Base-by-base conservation (phyloP, 2,888 invertebrate genomes). In the Troides oblongomaculatus region DNA sequence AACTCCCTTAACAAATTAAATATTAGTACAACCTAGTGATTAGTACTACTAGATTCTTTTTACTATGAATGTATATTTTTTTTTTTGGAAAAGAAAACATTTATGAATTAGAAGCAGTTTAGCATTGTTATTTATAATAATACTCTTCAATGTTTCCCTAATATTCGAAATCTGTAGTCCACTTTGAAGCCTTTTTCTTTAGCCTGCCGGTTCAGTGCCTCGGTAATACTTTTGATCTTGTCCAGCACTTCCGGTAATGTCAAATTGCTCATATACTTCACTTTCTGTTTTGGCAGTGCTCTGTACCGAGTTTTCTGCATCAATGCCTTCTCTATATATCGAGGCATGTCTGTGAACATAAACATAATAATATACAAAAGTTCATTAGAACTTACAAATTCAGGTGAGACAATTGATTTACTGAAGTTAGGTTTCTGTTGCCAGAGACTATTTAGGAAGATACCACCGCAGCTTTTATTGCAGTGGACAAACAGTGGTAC, bases 151-250 rank as follows among this genome's bases (percentile, higher is more conserved):
- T 23, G 10, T 10, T 73, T 71, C 8, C 74, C 73, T 53, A 82
- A 67, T 25, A 89, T 77, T 36, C 84, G 80, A 46, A 91, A 79
- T 58, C 79, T 86, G 69, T 90, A 91, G 75, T 91, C 90, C 0
- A 91, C 88, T 74, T 83, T 88, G 59, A 85, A 91, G 6, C 90
- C 90, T 72, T 89, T 87, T 53, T 72, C 81, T 71, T 81, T 82
- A 0, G 90, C 90, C 30, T 87, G 75, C 21, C 75, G 71, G 67
- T 84, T 87, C 0, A 90, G 70, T 14, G 79, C 75, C 70, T 74
- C 79, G 0, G 90, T 90, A 6, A 90, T 89, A 0, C 79, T 79
- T 65, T 78, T 85, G 66, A 90, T 85, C 76, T 83, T 89, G 0
- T 80, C 72, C 17, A 88, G 80, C 0, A 89, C 81, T 46, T 90